Evolutionary conservation across 1,140 invertebrate genomes (phyloP).

Genomic region (Drosophila gunungcola): DNA sequence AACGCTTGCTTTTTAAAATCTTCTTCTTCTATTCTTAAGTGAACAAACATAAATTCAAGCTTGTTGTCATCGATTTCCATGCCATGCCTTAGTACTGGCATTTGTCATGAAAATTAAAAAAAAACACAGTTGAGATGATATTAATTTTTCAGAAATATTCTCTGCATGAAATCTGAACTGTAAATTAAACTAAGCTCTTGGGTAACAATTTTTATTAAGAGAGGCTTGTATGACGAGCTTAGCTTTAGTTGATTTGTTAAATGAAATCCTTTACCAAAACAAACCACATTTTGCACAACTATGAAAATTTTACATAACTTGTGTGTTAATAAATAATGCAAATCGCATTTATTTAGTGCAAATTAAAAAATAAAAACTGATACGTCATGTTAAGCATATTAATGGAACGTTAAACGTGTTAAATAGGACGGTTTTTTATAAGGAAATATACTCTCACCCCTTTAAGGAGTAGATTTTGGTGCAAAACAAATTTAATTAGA

Average conservation of each 20-base stretch:
- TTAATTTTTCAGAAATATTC: neutral
- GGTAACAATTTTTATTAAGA: neutral
- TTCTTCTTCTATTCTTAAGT: neutral
- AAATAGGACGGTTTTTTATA: no score
- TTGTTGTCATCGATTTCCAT: neutral
- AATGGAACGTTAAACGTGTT: no score
- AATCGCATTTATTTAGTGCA: neutral
- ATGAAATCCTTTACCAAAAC: neutral
- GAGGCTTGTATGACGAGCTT: no score
- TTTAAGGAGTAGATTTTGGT: no score
- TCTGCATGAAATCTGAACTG: neutral
- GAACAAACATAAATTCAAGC: neutral
- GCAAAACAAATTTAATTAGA: no score
- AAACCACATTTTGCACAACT: neutral
- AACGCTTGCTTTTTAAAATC: neutral
- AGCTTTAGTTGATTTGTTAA: neutral
- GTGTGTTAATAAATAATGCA: constrained; percentile 5
- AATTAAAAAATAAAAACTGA: neutral
- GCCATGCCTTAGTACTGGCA: no score
- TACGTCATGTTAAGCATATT: no score
- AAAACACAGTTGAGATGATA: neutral
- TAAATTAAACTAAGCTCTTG: neutral
- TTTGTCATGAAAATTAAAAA: no score
- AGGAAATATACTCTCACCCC: no score
- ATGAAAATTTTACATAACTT: neutral